Base-by-base conservation (phyloP, 2,113 vertebrate genomes). In the Lutjanus erythropterus region DNA sequence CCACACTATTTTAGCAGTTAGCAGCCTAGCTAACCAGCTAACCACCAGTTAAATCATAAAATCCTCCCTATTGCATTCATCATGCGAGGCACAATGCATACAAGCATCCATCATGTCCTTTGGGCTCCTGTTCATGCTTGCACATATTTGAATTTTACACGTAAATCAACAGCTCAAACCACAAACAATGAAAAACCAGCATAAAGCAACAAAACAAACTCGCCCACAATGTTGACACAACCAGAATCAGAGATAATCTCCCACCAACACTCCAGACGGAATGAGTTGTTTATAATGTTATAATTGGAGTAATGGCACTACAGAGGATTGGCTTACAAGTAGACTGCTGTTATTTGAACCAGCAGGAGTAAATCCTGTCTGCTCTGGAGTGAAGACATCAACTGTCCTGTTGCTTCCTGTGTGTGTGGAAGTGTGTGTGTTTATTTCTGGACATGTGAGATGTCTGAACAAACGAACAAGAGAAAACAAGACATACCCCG, bases 361-460 rank as follows among this genome's bases (percentile, higher is more conserved):
- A 83, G 46, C 59, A 79, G 65, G 55, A 62, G 47, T 78, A 49
- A 86, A 72, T 64, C n/a, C 33, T 31, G 64, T 75, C 59, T 74
- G 72, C 53, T 70, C 49, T 82, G 25, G 37, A 87, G 74, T 80
- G 73, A 89, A 87, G 76, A 79, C 81, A 77, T 80, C 81, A 87
- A 69, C 56, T 81, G 86, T 85, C 71, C 56, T 84, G 68, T 59
- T 78, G 80, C 69, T 85, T 87, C 71, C 80, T 85, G 74, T 86
- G 86, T 83, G 75, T 84, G 65, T 44, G 62, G 33, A 52, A 65
- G 66, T 82, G 80, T 61, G 81, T 19, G n/a, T 76, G 75, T 84
- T 90, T 93, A 92, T 90, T 93, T 92, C 84, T 89, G 86, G 85
- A 91, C 80, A 88, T 79, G 84, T 87, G 80, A 88, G 82, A 85